A percentile compares a stretch with the other conserved stretches of the same genome.
These are phyloP conservation scores for Drosophila meridiana DNA, from an alignment of 2,888 invertebrate genomes.

Conservation along the genomic window DNA sequence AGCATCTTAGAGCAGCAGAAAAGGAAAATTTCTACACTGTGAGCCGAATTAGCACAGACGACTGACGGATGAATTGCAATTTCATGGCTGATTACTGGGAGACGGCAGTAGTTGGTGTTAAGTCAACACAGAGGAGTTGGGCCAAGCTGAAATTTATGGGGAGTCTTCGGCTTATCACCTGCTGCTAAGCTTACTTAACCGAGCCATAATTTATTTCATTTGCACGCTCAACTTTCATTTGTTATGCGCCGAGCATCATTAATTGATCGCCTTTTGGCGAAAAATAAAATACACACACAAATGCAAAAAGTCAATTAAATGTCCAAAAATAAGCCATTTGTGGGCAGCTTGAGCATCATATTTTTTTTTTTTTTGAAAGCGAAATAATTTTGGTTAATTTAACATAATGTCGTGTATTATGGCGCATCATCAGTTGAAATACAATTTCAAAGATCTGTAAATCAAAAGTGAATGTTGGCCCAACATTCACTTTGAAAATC, in stretches of 20 bases:
- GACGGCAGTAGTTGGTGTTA: background rate
- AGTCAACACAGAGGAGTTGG: constrained; percentile 1
- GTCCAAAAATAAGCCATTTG: constrained; percentile 31
- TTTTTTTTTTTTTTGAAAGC: constrained; percentile 57
- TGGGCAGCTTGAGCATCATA: constrained; percentile 44
- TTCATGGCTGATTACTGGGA: constrained; percentile 15
- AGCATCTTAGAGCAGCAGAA: constrained; percentile 4
- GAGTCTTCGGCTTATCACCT: constrained; percentile 5
- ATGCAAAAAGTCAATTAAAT: constrained; percentile 36
- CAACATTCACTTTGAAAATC: constrained; percentile 71
- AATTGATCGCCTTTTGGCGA: constrained; percentile 30
- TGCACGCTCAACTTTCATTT: constrained; percentile 56
- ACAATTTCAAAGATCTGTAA: constrained; percentile 34
- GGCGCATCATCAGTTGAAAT: constrained; percentile 60
- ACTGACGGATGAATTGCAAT: constrained; percentile 27
- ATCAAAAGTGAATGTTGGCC: constrained; percentile 69
- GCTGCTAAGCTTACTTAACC: constrained; percentile 26
- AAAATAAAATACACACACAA: background rate
- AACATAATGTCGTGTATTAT: constrained; percentile 57
- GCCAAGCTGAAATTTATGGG: background rate
- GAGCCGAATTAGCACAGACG: constrained; percentile 25
- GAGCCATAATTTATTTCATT: constrained; percentile 16
- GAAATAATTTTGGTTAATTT: constrained; percentile 60
- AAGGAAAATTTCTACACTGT: constrained; percentile 15
- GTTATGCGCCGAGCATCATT: constrained; percentile 43